phyloP scores from a whole-genome alignment of 2,797 vertebrate species.

The Onychomys leucogaster region DNA sequence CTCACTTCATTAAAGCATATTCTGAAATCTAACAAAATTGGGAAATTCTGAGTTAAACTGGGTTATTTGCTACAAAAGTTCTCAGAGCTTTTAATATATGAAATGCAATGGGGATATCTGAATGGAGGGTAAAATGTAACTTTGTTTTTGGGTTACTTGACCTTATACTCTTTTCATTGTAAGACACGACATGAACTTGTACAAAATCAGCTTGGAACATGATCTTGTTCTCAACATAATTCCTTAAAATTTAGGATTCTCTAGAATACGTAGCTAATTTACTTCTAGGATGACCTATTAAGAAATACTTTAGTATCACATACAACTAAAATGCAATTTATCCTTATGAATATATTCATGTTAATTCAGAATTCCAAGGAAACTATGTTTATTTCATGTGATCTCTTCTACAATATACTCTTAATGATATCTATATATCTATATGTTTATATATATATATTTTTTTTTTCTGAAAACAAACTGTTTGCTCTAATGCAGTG shows the following conservation, averaged over 20 bases:
- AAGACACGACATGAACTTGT: background rate
- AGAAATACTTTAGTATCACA: background rate
- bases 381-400: background rate
- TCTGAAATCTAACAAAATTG: background rate
- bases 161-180: background rate
- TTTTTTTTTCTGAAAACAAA: background rate
- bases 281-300: background rate
- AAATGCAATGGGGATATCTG: background rate
- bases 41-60: slow-evolving; percentile 35
- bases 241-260: slow-evolving; percentile 37
- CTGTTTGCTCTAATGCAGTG: background rate
- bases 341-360: background rate
- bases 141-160: background rate
- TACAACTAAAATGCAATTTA: background rate
- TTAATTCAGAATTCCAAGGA: background rate
- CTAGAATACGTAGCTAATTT: slow-evolving; percentile 50
- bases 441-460: too few species aligned
- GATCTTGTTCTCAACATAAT: background rate
- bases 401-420: background rate
- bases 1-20: slow-evolving; percentile 25
- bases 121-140: background rate
- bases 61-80: background rate
- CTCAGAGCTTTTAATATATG: slow-evolving; percentile 33
- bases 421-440: background rate
- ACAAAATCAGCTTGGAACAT: background rate